A percentile compares a stretch with the other conserved stretches of the same genome.
Conservation (phyloP, 2,797 vertebrate species). For the Pterois miles region DNA sequence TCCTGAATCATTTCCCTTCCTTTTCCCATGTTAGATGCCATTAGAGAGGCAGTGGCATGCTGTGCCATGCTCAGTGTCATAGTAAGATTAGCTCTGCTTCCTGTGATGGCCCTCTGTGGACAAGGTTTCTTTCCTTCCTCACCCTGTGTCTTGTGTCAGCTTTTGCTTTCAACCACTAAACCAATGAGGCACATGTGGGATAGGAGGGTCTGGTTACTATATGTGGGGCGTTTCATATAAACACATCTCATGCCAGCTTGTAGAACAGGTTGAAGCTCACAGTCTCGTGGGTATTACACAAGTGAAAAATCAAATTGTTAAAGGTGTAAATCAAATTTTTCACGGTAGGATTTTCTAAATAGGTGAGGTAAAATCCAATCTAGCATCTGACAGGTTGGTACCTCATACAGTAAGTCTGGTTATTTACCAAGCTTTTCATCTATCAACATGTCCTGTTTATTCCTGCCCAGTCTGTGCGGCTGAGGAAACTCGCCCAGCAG, state of each 20-base stretch:
- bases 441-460: neutral
- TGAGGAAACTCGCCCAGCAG: constrained; percentile 97
- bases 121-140: constrained; percentile 67
- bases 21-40: constrained; percentile 34
- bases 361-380: constrained; percentile 31
- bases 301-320: constrained; percentile 31
- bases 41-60: constrained; percentile 47
- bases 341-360: constrained; percentile 12
- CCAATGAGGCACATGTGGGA: constrained; percentile 21
- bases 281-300: constrained; percentile 9
- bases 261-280: constrained; percentile 12
- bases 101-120: constrained; percentile 54
- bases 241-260: constrained; percentile 9
- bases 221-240: constrained; percentile 33
- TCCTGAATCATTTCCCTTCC: constrained; percentile 52
- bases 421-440: constrained; percentile 40
- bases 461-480: constrained; percentile 86
- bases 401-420: neutral
- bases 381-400: constrained; percentile 14
- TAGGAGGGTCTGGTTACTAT: constrained; percentile 32
- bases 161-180: constrained; percentile 42
- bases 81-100: constrained; percentile 56
- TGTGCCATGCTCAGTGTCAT: constrained; percentile 54
- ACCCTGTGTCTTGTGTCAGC: constrained; percentile 57
- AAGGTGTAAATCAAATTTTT: constrained; percentile 26